Evolutionary conservation across 2,113 vertebrate species (phyloP).

Genomic region (Bubo scandiacus): DNA sequence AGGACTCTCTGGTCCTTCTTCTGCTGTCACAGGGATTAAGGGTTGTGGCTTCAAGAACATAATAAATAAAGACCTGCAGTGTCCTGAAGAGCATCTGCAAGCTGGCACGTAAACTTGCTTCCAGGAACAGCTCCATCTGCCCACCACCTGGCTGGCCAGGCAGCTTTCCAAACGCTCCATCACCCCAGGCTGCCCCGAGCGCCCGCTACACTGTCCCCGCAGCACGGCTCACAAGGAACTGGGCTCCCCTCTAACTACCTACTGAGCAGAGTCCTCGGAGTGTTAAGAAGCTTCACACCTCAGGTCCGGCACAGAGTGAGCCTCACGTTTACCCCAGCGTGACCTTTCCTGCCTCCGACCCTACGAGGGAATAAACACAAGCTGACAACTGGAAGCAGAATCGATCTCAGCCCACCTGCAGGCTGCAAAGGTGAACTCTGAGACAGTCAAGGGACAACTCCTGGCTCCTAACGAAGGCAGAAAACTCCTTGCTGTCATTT

Average conservation of each 20-base stretch:
- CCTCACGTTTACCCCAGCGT: too few relatives aligned
- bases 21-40: neutral
- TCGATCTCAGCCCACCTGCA: neutral
- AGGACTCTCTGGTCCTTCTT: neutral
- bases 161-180: neutral
- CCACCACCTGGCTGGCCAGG: neutral
- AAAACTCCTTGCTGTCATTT: neutral
- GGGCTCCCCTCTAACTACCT: neutral
- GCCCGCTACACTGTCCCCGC: accelerated
- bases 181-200: accelerated
- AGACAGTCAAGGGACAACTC: neutral
- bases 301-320: accelerated
- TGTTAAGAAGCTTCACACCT: neutral
- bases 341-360: accelerated
- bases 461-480: accelerated
- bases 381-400: neutral
- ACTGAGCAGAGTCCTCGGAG: neutral
- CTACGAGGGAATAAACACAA: accelerated
- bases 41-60: neutral
- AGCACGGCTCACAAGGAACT: neutral
- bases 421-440: neutral
- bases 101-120: neutral
- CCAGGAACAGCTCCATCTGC: neutral
- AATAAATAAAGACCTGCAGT: neutral
- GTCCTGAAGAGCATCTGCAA: constrained; percentile 2